Conservation (phyloP, 2,797 vertebrate genomes). For the Danio jaintianensis region DNA sequence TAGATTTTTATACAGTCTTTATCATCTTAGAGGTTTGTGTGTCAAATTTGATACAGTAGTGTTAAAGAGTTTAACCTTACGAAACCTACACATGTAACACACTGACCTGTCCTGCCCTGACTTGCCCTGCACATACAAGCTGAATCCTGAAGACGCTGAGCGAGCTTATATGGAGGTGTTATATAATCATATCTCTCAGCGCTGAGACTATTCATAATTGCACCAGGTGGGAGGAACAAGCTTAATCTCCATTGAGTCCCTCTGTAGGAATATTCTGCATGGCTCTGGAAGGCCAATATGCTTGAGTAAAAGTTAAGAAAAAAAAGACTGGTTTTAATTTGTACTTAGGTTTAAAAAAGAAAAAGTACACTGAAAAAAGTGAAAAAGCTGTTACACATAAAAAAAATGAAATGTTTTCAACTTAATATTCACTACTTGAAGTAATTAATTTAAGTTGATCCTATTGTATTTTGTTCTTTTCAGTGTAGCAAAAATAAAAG, state of each 20-base stretch:
- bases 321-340: no score
- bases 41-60: no score
- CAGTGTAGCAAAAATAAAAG: no score
- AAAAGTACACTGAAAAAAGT: background rate
- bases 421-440: no score
- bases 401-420: no score
- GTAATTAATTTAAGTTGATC: no score
- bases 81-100: background rate
- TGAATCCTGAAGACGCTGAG: constrained; percentile 43
- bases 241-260: constrained; percentile 26
- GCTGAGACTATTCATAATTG: constrained; percentile 39
- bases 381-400: no score
- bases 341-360: no score
- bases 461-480: no score
- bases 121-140: constrained; percentile 22
- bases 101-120: constrained; percentile 28
- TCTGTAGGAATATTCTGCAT: background rate
- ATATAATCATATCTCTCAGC: constrained; percentile 49
- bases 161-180: constrained; percentile 35
- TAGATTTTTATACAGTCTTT: no score
- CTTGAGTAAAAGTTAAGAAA: background rate
- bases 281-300: background rate
- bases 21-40: no score
- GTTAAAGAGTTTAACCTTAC: no score
- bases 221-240: constrained; percentile 18